A percentile compares a stretch with the other conserved stretches of the same genome.
phyloP scores from a whole-genome alignment of 2,888 invertebrate genomes.

The Macrosiphum euphorbiae region DNA sequence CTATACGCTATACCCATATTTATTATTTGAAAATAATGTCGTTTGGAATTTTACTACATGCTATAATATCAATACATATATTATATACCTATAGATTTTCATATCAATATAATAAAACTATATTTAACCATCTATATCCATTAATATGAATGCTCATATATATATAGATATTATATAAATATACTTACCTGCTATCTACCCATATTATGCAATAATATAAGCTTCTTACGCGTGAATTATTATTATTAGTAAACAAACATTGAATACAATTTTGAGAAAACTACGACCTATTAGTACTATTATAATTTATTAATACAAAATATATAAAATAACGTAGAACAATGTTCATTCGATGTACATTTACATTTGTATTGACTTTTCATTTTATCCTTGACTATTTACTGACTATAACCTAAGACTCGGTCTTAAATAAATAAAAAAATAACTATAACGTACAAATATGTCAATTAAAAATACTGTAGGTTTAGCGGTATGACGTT shows the following conservation, averaged over 20 bases:
- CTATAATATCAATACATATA: background rate
- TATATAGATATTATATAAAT: too few relatives aligned
- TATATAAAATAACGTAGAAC: too few relatives aligned
- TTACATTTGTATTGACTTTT: background rate
- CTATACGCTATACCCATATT: background rate
- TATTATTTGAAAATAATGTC: background rate
- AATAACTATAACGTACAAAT: background rate
- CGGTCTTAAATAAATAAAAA: background rate
- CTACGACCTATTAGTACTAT: too few relatives aligned
- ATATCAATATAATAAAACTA: background rate
- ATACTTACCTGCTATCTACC: too few relatives aligned
- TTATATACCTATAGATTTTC: background rate
- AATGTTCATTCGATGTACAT: background rate
- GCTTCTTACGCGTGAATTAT: too few relatives aligned
- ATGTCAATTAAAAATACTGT: background rate
- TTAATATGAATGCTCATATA: too few relatives aligned
- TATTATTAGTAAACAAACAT: too few relatives aligned
- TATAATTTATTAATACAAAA: too few relatives aligned
- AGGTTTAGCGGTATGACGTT: background rate
- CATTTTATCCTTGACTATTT: background rate
- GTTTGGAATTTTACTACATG: background rate
- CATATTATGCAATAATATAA: too few relatives aligned
- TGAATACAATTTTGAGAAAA: too few relatives aligned
- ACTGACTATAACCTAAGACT: background rate
- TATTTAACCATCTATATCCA: too few relatives aligned